Conservation (phyloP, 2,888 invertebrate genomes). For the Phortica okadai region DNA sequence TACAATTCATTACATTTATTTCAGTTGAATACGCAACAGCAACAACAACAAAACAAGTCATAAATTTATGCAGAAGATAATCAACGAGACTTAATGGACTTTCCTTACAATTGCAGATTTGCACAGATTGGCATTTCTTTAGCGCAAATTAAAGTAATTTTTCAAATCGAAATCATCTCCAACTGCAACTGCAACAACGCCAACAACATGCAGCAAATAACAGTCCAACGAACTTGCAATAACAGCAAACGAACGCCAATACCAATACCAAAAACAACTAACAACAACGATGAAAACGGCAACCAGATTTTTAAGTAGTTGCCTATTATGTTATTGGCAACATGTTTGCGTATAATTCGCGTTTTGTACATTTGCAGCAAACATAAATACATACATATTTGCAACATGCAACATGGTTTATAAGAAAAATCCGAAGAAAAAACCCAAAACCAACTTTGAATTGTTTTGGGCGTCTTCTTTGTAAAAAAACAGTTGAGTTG, state of each 20-base stretch:
- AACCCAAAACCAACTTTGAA: neutral
- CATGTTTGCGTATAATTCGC: constrained; percentile 2
- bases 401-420: constrained; percentile 40
- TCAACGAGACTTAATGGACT: constrained; percentile 27
- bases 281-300: constrained; percentile 7
- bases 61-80: constrained; percentile 14
- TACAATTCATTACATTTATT: neutral
- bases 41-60: neutral
- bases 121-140: constrained; percentile 1
- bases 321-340: constrained; percentile 42
- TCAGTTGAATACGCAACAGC: constrained; percentile 7
- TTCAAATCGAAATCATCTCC: constrained; percentile 28
- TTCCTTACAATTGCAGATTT: constrained; percentile 13
- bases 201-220: constrained; percentile 35
- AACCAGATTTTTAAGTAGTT: constrained; percentile 42
- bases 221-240: constrained; percentile 16
- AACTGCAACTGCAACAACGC: constrained; percentile 6
- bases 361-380: constrained; percentile 36
- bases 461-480: constrained; percentile 42
- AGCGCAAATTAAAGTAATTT: constrained; percentile 25
- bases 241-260: constrained; percentile 16
- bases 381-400: constrained; percentile 45
- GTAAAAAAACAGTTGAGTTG: neutral
- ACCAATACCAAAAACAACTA: neutral
- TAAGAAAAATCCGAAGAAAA: neutral